Evolutionary conservation across 2,113 vertebrate genomes (phyloP), one percentile per base, ranked within the genome.

Genomic region (Athene cunicularia): DNA sequence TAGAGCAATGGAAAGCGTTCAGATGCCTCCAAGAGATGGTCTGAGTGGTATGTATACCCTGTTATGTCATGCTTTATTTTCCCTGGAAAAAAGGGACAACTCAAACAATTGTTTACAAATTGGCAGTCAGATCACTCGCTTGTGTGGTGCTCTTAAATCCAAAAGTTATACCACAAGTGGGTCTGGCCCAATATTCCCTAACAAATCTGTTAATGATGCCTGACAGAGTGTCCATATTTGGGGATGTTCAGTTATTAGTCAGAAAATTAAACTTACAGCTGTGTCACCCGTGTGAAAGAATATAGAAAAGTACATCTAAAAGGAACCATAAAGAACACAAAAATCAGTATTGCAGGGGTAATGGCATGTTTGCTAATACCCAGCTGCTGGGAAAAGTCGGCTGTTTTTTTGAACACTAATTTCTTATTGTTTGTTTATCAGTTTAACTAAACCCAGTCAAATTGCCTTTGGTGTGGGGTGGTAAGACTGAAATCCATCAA

Each of bases 191-290:
- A 9, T 94, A 53, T 59, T 79, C 50, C 56, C 80, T 70, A 90
- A 80, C 26, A 76, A 81, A 66, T 80, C 74, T 93, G 79, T 95
- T 94, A 88, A 91, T 90, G 71, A 79, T 88, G 60, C n/a, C 81
- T 95, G 83, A 64, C 67, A 95, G 75, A 24, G 43, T 86, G 28
- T 52, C 76, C 95, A 1, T 43, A 83, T 91, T 91, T 93, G 72
- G 83, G 81, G 95, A 89, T 94, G 64, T 90, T 96, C 88, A 87
- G 55, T 90, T 95, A 66, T 79, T 95, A 88, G 55, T 80, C 67
- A 85, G 59, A 89, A 92, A 94, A 94, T 91, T 74, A 62, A 97
- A 89, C 35, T 56, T 88, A 68, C 32, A 94, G 67, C 64, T 86
- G 43, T 92, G 87, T 88, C 85, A 79, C 58, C 8, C 12, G 2